These are phyloP conservation scores for Henricia sp. DNA, from an alignment of 53 echinoderm and acorn worm genomes.

Conservation along the genomic window DNA sequence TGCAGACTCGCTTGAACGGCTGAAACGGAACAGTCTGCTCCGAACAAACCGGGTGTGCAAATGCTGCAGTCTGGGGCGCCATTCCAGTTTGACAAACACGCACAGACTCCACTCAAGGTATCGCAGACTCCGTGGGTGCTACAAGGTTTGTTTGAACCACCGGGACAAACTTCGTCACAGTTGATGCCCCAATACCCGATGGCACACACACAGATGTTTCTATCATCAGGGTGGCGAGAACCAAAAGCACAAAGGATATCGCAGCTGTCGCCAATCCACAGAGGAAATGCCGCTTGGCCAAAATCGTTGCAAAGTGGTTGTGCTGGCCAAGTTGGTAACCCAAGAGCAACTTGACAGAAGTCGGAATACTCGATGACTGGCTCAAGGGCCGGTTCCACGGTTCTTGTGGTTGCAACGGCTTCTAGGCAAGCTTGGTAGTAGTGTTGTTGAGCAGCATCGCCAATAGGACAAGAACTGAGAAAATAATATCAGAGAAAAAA, in stretches of 20 bases:
- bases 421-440: conserved; percentile 74
- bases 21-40: conserved; percentile 64
- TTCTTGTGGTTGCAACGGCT: conserved; percentile 59
- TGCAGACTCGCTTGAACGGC: conserved; percentile 6
- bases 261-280: conserved; percentile 90
- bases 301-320: conserved; percentile 87
- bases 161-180: conserved; percentile 77
- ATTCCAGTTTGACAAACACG: conserved; percentile 83
- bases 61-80: conserved; percentile 73
- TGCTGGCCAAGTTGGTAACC: conserved; percentile 76
- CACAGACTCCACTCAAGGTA: conserved; percentile 61
- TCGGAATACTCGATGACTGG: conserved; percentile 74
- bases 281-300: conserved; percentile 73
- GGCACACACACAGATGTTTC: conserved; percentile 78
- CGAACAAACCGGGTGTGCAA: conserved; percentile 80
- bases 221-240: conserved; percentile 53
- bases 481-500: conserved; percentile 10
- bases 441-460: conserved; percentile 57
- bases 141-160: conserved; percentile 79
- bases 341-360: conserved; percentile 73
- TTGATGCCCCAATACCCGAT: conserved; percentile 71
- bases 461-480: conserved; percentile 75
- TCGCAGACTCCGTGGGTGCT: conserved; percentile 74
- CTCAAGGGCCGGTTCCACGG: conserved; percentile 72
- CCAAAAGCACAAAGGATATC: conserved; percentile 78